These are phyloP conservation scores for Oxytorus armatus DNA, from an alignment of 2,888 invertebrate genomes.

Conservation along the genomic window DNA sequence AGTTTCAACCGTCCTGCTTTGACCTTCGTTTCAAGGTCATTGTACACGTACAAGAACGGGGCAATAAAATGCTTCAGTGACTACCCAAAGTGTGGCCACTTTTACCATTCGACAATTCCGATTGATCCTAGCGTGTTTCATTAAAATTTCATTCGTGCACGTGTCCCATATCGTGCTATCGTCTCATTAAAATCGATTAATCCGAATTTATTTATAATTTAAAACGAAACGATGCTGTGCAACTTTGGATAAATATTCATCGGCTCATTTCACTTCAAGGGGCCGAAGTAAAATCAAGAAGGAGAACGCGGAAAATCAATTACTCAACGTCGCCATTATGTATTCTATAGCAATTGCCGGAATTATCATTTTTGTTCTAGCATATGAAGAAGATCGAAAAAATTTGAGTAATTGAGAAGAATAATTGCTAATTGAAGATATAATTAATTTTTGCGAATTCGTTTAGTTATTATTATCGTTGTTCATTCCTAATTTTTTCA, in stretches of 20 bases:
- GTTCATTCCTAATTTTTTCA: too few relatives aligned
- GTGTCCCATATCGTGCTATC: constrained; percentile 2
- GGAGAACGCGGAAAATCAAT: not conserved
- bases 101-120: not conserved
- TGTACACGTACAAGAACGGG: not conserved
- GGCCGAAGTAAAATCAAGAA: not conserved
- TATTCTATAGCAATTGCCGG: too few relatives aligned
- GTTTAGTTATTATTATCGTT: too few relatives aligned
- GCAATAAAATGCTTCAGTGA: not conserved
- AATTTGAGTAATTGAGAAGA: too few relatives aligned
- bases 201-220: constrained; percentile 3
- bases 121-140: constrained; percentile 33
- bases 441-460: too few relatives aligned
- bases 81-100: constrained; percentile 14
- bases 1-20: constrained; percentile 13
- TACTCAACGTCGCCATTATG: not conserved
- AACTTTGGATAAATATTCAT: constrained; percentile 10
- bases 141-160: constrained; percentile 16
- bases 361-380: too few relatives aligned
- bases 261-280: not conserved
- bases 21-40: constrained; percentile 28
- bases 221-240: too few relatives aligned
- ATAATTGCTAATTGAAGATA: too few relatives aligned
- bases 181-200: constrained; percentile 34
- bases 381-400: too few relatives aligned